Conservation (phyloP, 2,888 invertebrate species). For the Dendrolimus houi region DNA sequence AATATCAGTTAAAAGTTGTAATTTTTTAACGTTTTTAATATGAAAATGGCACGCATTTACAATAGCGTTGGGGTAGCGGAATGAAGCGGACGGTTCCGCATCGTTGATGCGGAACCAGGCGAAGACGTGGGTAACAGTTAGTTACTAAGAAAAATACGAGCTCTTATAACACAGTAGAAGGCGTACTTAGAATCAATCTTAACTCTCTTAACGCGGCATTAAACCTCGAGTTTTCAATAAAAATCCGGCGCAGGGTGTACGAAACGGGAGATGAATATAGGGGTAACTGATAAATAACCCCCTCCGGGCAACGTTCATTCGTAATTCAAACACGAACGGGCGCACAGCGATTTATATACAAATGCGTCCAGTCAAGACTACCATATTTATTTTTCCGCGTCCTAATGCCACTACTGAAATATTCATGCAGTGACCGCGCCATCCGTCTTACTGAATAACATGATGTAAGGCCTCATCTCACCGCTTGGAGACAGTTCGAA, state of each 20-base stretch:
- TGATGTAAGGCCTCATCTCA: conserved; percentile 39
- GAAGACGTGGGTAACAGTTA: too few relatives aligned
- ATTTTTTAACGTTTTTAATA: too few relatives aligned
- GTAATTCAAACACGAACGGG: conserved; percentile 54
- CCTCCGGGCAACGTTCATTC: conserved; percentile 33
- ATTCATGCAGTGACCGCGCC: conserved; percentile 66
- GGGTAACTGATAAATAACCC: conserved; percentile 58
- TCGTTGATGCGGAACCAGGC: too few relatives aligned
- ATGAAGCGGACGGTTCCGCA: too few relatives aligned
- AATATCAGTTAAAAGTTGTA: too few relatives aligned
- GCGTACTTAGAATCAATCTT: too few relatives aligned
- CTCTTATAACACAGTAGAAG: too few relatives aligned
- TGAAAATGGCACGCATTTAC: too few relatives aligned
- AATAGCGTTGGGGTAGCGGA: too few relatives aligned
- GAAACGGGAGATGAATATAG: conserved; percentile 43
- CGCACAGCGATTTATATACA: conserved; percentile 66
- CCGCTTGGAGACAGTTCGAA: neutral
- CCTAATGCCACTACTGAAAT: conserved; percentile 70
- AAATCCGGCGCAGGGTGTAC: conserved; percentile 36
- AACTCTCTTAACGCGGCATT: neutral
- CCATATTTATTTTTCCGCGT: conserved; percentile 69
- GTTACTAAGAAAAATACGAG: too few relatives aligned
- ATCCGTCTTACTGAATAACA: conserved; percentile 62
- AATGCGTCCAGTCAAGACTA: conserved; percentile 61
- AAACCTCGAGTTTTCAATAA: conserved; percentile 40